phyloP scores from a whole-genome alignment of 1,140 invertebrate genomes.

The Dinoponera quadriceps region DNA sequence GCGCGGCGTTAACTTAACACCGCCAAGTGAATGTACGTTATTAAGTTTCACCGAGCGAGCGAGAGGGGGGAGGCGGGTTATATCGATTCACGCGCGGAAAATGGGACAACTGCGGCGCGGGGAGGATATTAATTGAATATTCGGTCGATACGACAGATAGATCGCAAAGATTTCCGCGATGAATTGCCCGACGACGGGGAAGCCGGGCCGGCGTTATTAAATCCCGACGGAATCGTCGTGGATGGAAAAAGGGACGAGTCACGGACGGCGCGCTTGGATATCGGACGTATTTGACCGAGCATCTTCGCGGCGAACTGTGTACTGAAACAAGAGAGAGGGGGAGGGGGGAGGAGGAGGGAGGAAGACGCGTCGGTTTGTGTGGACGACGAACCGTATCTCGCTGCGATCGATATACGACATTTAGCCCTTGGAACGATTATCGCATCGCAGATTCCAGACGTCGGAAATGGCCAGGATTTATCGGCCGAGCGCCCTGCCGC shows the following conservation, averaged over 20 bases:
- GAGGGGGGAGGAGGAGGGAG: too few relatives aligned
- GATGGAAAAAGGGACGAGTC: slow-evolving; percentile 1
- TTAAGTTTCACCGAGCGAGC: slow-evolving; percentile 37
- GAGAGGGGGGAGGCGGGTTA: not conserved
- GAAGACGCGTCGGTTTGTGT: not conserved
- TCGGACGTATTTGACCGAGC: not conserved
- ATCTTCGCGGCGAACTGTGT: slow-evolving; percentile 6
- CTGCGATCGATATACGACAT: slow-evolving; percentile 46
- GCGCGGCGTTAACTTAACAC: slow-evolving; percentile 18
- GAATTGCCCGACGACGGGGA: slow-evolving; percentile 33
- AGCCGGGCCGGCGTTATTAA: slow-evolving; percentile 41
- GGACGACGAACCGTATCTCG: slow-evolving; percentile 2
- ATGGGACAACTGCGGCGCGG: not conserved
- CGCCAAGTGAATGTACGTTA: slow-evolving; percentile 32
- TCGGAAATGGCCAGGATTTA: slow-evolving; percentile 54
- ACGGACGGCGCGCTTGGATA: not conserved
- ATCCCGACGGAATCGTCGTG: slow-evolving; percentile 25
- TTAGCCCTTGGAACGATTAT: slow-evolving; percentile 53
- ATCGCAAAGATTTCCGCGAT: slow-evolving; percentile 52
- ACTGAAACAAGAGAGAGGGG: not conserved
- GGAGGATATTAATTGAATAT: slow-evolving; percentile 46
- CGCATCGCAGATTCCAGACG: slow-evolving; percentile 52
- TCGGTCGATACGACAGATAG: slow-evolving; percentile 36
- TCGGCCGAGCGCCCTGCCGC: slow-evolving; percentile 26
- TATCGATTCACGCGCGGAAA: slow-evolving; percentile 32